Evolutionary conservation across 2,113 vertebrate genomes (phyloP).

Genomic region (Nipponia nippon): DNA sequence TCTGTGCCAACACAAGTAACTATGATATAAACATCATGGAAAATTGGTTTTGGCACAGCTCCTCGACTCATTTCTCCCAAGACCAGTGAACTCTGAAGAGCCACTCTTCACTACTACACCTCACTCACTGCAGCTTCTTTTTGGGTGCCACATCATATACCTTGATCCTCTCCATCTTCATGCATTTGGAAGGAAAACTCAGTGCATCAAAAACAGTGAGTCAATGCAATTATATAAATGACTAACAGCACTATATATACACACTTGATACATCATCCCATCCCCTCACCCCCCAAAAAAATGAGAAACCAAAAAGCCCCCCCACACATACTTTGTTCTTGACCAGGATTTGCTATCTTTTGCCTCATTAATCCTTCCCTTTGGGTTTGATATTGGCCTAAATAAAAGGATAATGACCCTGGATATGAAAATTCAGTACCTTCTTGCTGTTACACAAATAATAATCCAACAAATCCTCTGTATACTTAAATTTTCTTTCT

Average conservation of each 20-base stretch:
- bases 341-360: neutral
- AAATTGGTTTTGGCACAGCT: neutral
- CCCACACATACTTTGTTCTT: neutral
- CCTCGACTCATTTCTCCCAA: neutral
- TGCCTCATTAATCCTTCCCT: neutral
- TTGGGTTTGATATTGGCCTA: neutral
- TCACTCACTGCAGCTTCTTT: neutral
- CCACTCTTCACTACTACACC: neutral
- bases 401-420: neutral
- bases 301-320: neutral
- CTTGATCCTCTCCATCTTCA: neutral
- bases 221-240: neutral
- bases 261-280: neutral
- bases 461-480: neutral
- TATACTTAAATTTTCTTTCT: neutral
- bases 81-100: neutral
- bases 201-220: neutral
- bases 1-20: neutral
- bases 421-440: neutral
- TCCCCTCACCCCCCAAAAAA: fast-evolving
- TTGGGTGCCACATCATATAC: neutral
- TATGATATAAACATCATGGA: neutral
- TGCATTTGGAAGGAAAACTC: neutral
- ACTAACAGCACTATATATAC: neutral
- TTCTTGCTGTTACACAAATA: neutral